A percentile compares a stretch with the other conserved stretches of the same genome.
Evolutionary conservation across 2,888 invertebrate genomes (phyloP).

Genomic region (Lymantria monacha): DNA sequence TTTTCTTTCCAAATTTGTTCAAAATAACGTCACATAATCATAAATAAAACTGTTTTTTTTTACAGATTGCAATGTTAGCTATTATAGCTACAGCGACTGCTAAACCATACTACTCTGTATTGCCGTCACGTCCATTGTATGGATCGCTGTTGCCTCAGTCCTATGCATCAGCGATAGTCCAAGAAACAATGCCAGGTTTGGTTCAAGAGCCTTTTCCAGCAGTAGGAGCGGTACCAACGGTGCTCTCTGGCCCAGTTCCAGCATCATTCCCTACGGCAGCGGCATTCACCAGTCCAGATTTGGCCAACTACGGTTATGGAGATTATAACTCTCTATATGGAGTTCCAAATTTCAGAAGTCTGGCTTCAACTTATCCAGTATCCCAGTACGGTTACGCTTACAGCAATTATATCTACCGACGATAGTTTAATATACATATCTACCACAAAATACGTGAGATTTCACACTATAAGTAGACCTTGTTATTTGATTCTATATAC

Average conservation of each 20-base stretch:
- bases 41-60: slow-evolving; percentile 14
- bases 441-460: too few relatives aligned
- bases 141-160: neutral
- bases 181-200: neutral
- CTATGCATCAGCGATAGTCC: neutral
- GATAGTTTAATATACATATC: too few relatives aligned
- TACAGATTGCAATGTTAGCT: slow-evolving; percentile 46
- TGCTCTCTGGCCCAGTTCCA: neutral
- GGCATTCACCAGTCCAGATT: slow-evolving; percentile 6
- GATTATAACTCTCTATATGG: slow-evolving; percentile 1
- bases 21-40: neutral
- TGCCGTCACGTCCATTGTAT: slow-evolving; percentile 3
- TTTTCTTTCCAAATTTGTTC: too few relatives aligned
- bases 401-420: slow-evolving; percentile 13
- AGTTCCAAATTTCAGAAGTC: slow-evolving; percentile 1
- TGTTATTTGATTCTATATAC: too few relatives aligned
- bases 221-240: slow-evolving; percentile 5
- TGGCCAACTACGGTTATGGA: slow-evolving; percentile 9
- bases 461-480: too few relatives aligned
- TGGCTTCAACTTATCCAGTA: slow-evolving; percentile 1
- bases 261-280: slow-evolving; percentile 12
- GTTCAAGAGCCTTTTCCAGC: neutral
- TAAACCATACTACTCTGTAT: slow-evolving; percentile 37
- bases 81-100: slow-evolving; percentile 42
- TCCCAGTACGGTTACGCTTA: neutral